Base-by-base conservation (phyloP, 2,797 vertebrate genomes). In the Megaceryle alcyon region DNA sequence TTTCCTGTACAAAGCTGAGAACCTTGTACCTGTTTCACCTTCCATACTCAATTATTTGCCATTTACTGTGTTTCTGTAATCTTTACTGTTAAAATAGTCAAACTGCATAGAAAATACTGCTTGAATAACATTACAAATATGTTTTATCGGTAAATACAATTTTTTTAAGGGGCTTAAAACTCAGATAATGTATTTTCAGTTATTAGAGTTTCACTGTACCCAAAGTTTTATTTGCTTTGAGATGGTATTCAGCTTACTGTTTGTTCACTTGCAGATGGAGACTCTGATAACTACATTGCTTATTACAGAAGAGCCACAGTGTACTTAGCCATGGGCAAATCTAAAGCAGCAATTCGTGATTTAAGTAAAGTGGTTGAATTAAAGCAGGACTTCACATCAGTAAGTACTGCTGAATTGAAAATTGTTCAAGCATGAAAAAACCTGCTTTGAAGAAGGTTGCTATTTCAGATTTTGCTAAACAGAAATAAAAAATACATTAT, bases 331-430 rank as follows among this genome's bases (percentile, higher is more conserved):
- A 99, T 99, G 99, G 99, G 99, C 70, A 99, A 99, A 96, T 99
- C 99, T 15, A 99, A 99, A 97, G 99, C 99, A 64, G 99, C 99
- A 31, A 98, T 99, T 95, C 99, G 99, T 5, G 99, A 99, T 95
- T 96, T 99, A 92, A 99, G 98, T 97, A 99, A 98, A 98, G 99
- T 99, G 93, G 99, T 99, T 96, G 99, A 99, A 93, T 98, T 99
- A 93, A 99, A 99, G 98, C 98, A 99, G 91, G 99, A 99, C 96
- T 99, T 99, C 97, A 99, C 99, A 97, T 99, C 99, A 77, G 99
- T 99, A 97, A 99, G 99, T 98, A 93, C 81, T 79, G 17, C 53
- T 94, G 85, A 79, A 85, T 51, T 82, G 70, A 59, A 93, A 72
- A 63, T 72, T 91, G 70, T 68, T 96, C 56, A 81, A 61, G 88